Evolutionary conservation across 1,140 invertebrate species (phyloP), one percentile per base, ranked within the genome.

Genomic region (Macrobrachium rosenbergii): DNA sequence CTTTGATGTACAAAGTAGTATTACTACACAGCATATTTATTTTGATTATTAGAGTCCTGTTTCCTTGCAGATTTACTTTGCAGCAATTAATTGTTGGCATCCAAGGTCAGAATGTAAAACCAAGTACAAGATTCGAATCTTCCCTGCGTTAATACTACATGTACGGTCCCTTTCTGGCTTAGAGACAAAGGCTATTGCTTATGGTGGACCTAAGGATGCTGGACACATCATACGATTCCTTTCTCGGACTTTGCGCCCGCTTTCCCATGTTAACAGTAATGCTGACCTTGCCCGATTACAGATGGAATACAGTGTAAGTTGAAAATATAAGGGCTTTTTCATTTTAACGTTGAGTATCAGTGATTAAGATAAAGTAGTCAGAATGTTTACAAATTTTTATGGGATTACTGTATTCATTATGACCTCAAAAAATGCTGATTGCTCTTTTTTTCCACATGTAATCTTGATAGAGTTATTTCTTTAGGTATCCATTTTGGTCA

Each of bases 81-180:
- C 85, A 28, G 85, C 85, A 0, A 79, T 87, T 58, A 87, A 87
- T 52, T 87, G 85, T 67, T 87, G 85, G 85, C 85, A 87, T n/a
- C 85, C 85, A 19, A 23, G 59, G 0, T 87, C 85, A 58, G 85
- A 87, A 37, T 87, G 85, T 69, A 81, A 76, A 12, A 45, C 77
- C 8, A 58, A 59, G n/a, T 87, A 81, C 78, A 87, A 87, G 60
- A 82, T 87, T 52, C 85, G 85, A 63, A 82, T 69, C 19, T 87
- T 75, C 64, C 85, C 85, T 10, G 85, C 78, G 8, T 62, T 87
- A 10, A 72, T 87, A 3, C 58, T 87, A 16, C 85, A 87, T 12
- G 72, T 87, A 2, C 64, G 85, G 16, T 59, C 85, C 16, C 59
- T 59, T 2, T 87, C 85, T 12, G 85, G 85, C 5, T 58, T 75